Evolutionary conservation across 2,888 invertebrate genomes (phyloP).

Genomic region (Stratiomys singularior): DNA sequence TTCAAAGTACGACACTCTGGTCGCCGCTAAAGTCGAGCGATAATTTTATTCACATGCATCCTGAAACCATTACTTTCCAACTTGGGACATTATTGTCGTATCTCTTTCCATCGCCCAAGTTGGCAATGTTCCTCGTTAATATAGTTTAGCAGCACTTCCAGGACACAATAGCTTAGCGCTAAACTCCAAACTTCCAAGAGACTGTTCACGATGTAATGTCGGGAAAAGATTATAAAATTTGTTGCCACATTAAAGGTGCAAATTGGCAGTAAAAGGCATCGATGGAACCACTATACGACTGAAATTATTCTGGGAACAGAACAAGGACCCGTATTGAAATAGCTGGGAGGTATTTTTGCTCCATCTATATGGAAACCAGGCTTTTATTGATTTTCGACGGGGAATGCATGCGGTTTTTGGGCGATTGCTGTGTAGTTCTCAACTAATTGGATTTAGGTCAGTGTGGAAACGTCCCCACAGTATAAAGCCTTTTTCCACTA

Average conservation of each 20-base stretch:
- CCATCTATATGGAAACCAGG: conserved; percentile 42
- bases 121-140: conserved; percentile 17
- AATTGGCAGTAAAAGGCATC: conserved; percentile 50
- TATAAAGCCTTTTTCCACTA: no score
- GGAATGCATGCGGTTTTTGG: conserved; percentile 37
- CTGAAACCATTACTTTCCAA: conserved; percentile 9
- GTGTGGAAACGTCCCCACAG: no score
- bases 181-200: neutral
- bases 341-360: conserved; percentile 24
- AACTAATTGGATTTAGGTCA: conserved; percentile 48
- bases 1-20: neutral
- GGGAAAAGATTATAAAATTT: conserved; percentile 51
- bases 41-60: conserved; percentile 34
- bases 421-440: conserved; percentile 41
- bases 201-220: conserved; percentile 42
- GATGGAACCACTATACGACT: conserved; percentile 22
- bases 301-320: conserved; percentile 26
- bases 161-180: conserved; percentile 21
- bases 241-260: conserved; percentile 52
- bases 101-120: neutral
- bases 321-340: conserved; percentile 26
- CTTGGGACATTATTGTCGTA: conserved; percentile 15
- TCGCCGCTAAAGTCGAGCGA: conserved; percentile 28
- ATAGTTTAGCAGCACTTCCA: conserved; percentile 17
- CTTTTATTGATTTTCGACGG: conserved; percentile 50